Conservation (phyloP, 2,113 vertebrate species). For the Paratilapia polleni region DNA sequence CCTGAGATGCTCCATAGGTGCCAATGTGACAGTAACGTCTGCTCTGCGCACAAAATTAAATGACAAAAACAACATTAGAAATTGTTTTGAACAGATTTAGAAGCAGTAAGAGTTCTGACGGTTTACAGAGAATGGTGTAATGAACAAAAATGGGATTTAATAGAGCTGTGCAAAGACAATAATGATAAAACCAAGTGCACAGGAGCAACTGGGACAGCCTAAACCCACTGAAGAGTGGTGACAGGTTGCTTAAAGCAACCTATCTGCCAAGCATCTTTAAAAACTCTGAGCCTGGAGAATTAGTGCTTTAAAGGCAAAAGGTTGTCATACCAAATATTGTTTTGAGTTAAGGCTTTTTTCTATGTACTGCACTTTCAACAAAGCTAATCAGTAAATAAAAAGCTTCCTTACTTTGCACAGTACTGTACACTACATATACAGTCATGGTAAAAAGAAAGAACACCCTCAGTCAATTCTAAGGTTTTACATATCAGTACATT, state of each 20-base stretch:
- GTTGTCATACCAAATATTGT: no score
- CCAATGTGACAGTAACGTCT: background rate
- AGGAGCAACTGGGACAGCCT: background rate
- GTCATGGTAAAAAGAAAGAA: background rate
- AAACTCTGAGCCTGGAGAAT: background rate
- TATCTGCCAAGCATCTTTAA: background rate
- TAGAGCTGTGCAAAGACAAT: background rate
- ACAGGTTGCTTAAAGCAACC: background rate
- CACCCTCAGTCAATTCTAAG: background rate
- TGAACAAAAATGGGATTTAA: background rate
- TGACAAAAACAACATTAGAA: background rate
- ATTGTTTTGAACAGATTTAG: background rate
- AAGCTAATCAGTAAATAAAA: background rate
- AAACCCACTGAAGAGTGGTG: background rate
- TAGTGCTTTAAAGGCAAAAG: background rate
- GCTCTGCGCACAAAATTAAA: background rate
- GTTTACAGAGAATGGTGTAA: background rate
- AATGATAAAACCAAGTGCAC: background rate
- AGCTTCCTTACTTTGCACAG: background rate
- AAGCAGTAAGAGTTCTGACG: background rate
- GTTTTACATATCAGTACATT: background rate
- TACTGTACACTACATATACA: background rate
- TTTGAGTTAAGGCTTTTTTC: background rate
- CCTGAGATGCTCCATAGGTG: fast-evolving
- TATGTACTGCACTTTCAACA: background rate